These are phyloP conservation scores for Pyxicephalus adspersus DNA, from an alignment of 2,113 vertebrate species.

Conservation along the genomic window DNA sequence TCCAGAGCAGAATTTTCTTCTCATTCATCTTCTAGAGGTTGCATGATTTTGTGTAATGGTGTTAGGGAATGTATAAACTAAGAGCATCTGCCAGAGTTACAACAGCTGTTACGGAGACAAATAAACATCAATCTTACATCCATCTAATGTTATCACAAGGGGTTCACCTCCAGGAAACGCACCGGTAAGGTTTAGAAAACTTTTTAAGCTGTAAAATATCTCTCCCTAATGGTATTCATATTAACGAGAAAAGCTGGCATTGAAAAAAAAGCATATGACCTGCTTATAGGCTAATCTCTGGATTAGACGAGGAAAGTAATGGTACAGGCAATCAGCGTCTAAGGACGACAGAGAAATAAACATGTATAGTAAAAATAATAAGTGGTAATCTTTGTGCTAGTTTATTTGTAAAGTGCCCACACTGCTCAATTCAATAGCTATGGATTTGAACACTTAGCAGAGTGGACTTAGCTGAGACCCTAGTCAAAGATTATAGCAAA, in stretches of 20 bases:
- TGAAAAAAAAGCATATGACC: constrained; percentile 6
- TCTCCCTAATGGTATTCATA: constrained; percentile 20
- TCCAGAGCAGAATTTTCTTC: constrained; percentile 54
- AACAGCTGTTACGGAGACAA: constrained; percentile 69
- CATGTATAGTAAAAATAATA: neutral
- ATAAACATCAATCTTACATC: constrained; percentile 65
- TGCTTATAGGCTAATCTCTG: neutral
- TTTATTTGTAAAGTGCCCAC: neutral
- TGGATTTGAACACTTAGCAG: neutral
- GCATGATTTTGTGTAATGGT: constrained; percentile 52
- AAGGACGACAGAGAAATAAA: neutral
- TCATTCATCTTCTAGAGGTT: constrained; percentile 51
- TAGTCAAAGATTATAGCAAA: neutral
- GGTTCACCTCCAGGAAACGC: constrained; percentile 53
- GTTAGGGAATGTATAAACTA: constrained; percentile 61
- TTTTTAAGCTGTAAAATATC: constrained; percentile 45
- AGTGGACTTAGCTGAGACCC: neutral
- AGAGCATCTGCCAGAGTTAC: constrained; percentile 67
- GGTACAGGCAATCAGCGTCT: neutral
- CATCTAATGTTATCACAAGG: constrained; percentile 59
- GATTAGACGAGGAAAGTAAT: neutral
- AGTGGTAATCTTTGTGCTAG: neutral
- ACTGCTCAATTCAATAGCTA: neutral
- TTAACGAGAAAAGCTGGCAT: constrained; percentile 18
- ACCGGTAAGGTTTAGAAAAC: constrained; percentile 34